Base-by-base conservation (phyloP, 2,888 invertebrate genomes). In the Ophion obscuratus region DNA sequence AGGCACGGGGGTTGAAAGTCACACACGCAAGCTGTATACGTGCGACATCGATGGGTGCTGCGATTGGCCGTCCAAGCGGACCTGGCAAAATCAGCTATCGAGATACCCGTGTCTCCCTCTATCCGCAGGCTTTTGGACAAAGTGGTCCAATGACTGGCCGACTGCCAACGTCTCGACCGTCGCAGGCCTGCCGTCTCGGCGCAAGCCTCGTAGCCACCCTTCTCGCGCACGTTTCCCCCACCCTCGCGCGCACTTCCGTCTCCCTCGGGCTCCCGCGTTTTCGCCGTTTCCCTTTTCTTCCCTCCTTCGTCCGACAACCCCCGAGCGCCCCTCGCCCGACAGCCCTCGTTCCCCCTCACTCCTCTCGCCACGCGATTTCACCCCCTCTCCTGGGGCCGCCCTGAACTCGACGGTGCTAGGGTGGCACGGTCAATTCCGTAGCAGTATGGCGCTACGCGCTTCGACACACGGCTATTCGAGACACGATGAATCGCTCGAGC, bases 361-460 rank as follows among this genome's bases (percentile, higher is more conserved):
- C 78, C 84, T 86, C 86, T 88, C 79, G 83, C 89, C 44, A 71
- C 88, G 88, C 89, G 79, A 83, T 73, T 27, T 53, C 27, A 6
- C 57, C 75, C 81, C 67, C 80, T 79, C 83, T 71, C 85, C 86
- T 57, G 68, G 78, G 81, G 80, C 61, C 84, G 81, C 82, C 89
- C 87, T 80, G 87, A 85, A 88, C 89, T 90, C 89, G 90, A 89
- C 90, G 90, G 91, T 91, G 91, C 90, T 90, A 74, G 71, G 90
- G 89, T 91, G 90, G 90, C 90, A 92, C 92, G 92, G 92, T 94
- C 93, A 93, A 93, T 93, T 92, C 90, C 90, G 88, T 90, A 91
- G 90, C 92, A 94, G 93, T 93, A 92, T 93, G 93, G 92, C 94
- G 92, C 92, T 92, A 91, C 91, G 92, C 92, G 93, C 91, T 92